Base-by-base conservation (phyloP, 2,113 vertebrate species). In the Rhinogobius similis region DNA sequence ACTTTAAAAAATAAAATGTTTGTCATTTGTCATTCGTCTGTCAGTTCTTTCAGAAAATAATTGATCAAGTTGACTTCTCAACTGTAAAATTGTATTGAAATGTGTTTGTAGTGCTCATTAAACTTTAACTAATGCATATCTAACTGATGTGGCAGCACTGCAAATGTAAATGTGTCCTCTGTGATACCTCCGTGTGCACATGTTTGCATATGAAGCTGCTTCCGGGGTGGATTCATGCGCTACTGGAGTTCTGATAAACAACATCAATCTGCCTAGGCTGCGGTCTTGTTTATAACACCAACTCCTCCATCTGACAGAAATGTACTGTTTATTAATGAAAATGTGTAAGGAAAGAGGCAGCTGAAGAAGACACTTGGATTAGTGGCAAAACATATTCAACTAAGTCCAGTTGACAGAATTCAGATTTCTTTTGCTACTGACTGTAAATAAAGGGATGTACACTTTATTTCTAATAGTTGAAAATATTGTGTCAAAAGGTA, bases 221-320 rank as follows among this genome's bases (percentile, higher is more conserved):
- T 62, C 18, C n/a, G 70, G 20, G 23, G 26, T 5, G 62, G 65
- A 29, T 65, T 77, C 64, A 76, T 65, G 68, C 63, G 41, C 36
- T 67, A 16, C 20, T 43, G 24, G 24, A 36, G 62, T 58, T 70
- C 38, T 78, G 70, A 68, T 56, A 7, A 68, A 72, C 38, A 64
- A 68, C 43, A 68, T 55, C 38, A 39, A 38, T 39, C 46, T n/a
- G n/a, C 65, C 52, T 43, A 11, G 55, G 27, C 41, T 70, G 24
- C 32, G 53, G 53, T 73, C 65, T 21, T 50, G 21, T 64, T 73
- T 69, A 43, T 75, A 78, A 5, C 32, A 36, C 32, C 32, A 36
- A 5, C 32, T 5, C 32, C 4, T 8, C 8, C 32, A 36, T 5
- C 8, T 8, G 4, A 50, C 46, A 46, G n/a, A n/a, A n/a, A n/a